These are phyloP conservation scores for Bombylius discolor DNA, from an alignment of 2,888 invertebrate genomes.

Conservation along the genomic window DNA sequence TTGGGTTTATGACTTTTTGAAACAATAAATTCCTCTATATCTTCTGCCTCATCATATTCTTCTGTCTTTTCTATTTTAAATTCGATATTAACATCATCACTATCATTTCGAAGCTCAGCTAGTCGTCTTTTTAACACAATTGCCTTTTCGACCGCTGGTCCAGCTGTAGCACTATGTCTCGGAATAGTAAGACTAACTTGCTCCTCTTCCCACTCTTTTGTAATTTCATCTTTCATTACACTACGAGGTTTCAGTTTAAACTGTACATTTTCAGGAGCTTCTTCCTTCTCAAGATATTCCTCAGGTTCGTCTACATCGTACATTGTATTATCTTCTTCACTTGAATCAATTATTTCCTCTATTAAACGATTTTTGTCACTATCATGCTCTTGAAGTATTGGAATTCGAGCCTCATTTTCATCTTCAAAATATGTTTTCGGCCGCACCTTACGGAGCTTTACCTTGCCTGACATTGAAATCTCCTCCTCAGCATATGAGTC, in stretches of 20 bases:
- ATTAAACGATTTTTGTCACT: conserved; percentile 44
- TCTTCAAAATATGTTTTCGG: conserved; percentile 65
- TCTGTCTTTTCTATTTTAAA: conserved; percentile 10
- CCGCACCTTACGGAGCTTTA: conserved; percentile 60
- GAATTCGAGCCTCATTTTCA: conserved; percentile 61
- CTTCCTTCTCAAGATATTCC: conserved; percentile 44
- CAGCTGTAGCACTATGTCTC: conserved; percentile 33
- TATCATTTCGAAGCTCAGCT: conserved; percentile 24
- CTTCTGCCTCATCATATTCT: conserved; percentile 20
- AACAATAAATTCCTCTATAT: conserved; percentile 37
- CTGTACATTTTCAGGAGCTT: conserved; percentile 38
- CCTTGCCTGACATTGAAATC: conserved; percentile 72
- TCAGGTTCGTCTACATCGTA: conserved; percentile 41
- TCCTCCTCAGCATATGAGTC: conserved; percentile 81
- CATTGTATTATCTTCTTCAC: conserved; percentile 41
- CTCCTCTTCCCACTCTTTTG: conserved; percentile 26
- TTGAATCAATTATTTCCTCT: conserved; percentile 47
- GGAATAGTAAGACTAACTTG: conserved; percentile 30
- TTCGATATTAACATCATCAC: conserved; percentile 24
- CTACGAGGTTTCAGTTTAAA: conserved; percentile 39
- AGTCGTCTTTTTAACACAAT: conserved; percentile 33
- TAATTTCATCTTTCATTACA: conserved; percentile 14
- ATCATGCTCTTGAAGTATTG: conserved; percentile 48
- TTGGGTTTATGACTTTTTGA: conserved; percentile 36
- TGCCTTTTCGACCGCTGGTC: conserved; percentile 35